phyloP scores from a whole-genome alignment of 2,113 vertebrate genomes.

The Dolichallabes microphthalmus region DNA sequence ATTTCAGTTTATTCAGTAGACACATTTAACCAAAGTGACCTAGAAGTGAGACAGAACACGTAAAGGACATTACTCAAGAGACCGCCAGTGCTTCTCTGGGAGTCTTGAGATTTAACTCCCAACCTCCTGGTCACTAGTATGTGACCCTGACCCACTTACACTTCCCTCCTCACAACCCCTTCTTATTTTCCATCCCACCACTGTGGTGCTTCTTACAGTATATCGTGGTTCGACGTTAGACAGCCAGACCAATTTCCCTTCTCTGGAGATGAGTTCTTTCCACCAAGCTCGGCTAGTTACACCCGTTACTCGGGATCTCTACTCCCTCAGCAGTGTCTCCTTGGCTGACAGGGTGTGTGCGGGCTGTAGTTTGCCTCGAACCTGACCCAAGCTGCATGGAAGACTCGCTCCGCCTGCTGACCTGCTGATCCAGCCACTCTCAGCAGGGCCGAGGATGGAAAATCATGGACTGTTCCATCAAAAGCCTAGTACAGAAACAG shows the following conservation, averaged over 20 bases:
- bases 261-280: slow-evolving; percentile 30
- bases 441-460: slow-evolving; percentile 22
- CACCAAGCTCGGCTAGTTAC: slow-evolving; percentile 15
- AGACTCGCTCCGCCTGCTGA: slow-evolving; percentile 32
- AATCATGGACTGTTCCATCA: slow-evolving; percentile 29
- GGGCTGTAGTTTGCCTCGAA: slow-evolving; percentile 2
- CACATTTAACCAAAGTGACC: slow-evolving; percentile 6
- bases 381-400: slow-evolving; percentile 1
- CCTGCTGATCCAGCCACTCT: slow-evolving; percentile 27
- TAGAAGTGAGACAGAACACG: not conserved
- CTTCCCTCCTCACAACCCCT: not conserved
- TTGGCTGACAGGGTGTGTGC: slow-evolving; percentile 15
- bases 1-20: slow-evolving; percentile 1
- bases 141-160: slow-evolving; percentile 3
- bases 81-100: not conserved
- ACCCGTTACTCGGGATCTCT: slow-evolving; percentile 26
- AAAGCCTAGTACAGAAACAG: slow-evolving; percentile 32
- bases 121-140: not conserved
- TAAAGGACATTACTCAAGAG: slow-evolving; percentile 2
- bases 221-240: slow-evolving; percentile 9
- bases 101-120: slow-evolving; percentile 4
- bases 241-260: not conserved
- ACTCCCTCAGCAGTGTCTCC: slow-evolving; percentile 12
- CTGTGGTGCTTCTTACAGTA: not conserved
- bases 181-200: not conserved